Percentiles rank a stretch among this genome's conserved stretches.
Evolutionary conservation across 2,888 invertebrate species (phyloP).

Genomic region (Polia nebulosa): DNA sequence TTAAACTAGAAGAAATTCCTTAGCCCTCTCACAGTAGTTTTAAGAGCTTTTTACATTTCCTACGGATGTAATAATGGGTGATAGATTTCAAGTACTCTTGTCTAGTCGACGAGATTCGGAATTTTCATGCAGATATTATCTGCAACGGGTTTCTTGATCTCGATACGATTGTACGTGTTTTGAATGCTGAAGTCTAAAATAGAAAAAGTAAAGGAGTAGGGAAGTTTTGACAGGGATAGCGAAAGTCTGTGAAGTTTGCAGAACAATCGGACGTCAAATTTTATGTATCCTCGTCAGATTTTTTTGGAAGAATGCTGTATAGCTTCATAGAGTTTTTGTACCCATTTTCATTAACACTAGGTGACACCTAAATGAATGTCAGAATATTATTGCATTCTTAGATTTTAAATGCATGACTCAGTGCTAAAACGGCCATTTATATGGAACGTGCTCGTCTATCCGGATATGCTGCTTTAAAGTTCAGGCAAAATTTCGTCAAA

Average conservation of each 20-base stretch:
- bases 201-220: no score
- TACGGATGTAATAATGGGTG: slow-evolving; percentile 47
- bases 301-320: not conserved
- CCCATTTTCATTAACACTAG: no score
- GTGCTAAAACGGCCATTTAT: no score
- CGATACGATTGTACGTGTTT: slow-evolving; percentile 31
- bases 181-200: slow-evolving; percentile 15
- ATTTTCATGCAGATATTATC: slow-evolving; percentile 42
- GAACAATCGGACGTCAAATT: not conserved
- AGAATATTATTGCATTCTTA: no score
- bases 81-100: slow-evolving; percentile 51
- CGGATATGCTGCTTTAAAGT: no score
- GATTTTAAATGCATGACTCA: no score
- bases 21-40: slow-evolving; percentile 45
- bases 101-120: slow-evolving; percentile 33
- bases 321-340: no score
- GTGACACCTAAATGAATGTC: no score
- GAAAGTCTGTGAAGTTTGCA: slow-evolving; percentile 4
- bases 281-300: not conserved
- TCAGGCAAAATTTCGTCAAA: no score
- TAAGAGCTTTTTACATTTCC: slow-evolving; percentile 55
- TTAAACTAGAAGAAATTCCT: slow-evolving; percentile 60
- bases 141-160: slow-evolving; percentile 32
- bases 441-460: no score
- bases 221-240: slow-evolving; percentile 25